Evolutionary conservation across 2,888 invertebrate species (phyloP), one percentile per base, ranked within the genome.

Genomic region (Cerceris rybyensis): DNA sequence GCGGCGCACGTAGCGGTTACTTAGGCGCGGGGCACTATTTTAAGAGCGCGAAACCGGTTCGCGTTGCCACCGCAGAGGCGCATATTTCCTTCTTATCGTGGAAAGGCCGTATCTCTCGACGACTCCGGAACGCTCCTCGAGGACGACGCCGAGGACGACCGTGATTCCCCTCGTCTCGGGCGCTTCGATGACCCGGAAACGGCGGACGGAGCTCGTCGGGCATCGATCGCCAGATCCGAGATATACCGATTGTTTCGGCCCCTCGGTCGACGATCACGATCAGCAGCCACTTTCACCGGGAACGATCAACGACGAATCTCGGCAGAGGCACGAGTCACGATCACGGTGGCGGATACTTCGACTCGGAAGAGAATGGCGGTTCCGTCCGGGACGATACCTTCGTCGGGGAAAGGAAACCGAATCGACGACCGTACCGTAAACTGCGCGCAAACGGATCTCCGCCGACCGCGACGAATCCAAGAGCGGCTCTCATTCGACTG

Each of bases 401-500:
- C n/a, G 39, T 6, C 54, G 64, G 43, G 7, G 57, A 61, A 59
- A 66, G 16, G 54, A 58, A 7, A 14, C 39, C 14, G 42, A 16
- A 28, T 7, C 6, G 39, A 2, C 57, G 17, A 57, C 7, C 9
- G 9, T 39, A 6, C 28, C 7, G 61, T 74, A 68, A 74, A 79
- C 80, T 71, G 75, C 59, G 57, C 61, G 78, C 46, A 28, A 52
- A 70, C 65, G 43, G 78, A 70, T 74, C 79, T 58, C 61, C 64
- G 71, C 75, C 84, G 82, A 71, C 75, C 77, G 76, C 86, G 83
- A 86, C 87, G 88, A 88, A 88, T 88, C 83, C 87, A 87, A 85
- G 86, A 89, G 85, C 87, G 87, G 82, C 86, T 88, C 90, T 89
- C 87, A 90, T 90, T 90, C 88, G 88, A 91, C 90, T 91, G 90